Conservation (phyloP, 2,113 vertebrate species). For the Crocuta crocuta region DNA sequence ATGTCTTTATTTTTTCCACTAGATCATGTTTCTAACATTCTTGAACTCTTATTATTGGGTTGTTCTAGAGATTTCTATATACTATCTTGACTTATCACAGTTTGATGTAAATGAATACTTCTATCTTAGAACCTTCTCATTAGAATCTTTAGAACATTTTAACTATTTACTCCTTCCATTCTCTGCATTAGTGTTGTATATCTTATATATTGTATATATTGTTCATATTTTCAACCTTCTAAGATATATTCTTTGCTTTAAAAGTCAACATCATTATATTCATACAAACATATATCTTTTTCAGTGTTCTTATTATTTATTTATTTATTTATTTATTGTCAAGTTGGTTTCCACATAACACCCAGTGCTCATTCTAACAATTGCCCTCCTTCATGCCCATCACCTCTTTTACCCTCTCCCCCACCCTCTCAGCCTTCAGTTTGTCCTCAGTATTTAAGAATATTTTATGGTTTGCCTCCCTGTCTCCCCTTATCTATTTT, state of each 20-base stretch:
- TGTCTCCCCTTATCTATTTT: no score
- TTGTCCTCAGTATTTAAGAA: no score
- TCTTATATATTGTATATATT: not conserved
- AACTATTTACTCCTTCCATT: not conserved
- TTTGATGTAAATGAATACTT: not conserved
- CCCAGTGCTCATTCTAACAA: no score
- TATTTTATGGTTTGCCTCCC: no score
- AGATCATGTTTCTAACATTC: not conserved
- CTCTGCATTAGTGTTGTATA: not conserved
- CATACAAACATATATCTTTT: not conserved
- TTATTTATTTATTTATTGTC: no score
- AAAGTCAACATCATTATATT: not conserved
- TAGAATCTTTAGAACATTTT: not conserved
- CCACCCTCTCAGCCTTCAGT: no score
- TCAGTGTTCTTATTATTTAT: not conserved
- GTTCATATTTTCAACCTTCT: not conserved
- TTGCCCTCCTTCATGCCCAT: no score
- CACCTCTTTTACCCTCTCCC: no score
- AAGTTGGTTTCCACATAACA: no score
- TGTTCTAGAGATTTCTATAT: not conserved
- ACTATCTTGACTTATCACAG: not conserved
- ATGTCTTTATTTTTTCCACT: no score
- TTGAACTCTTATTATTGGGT: not conserved
- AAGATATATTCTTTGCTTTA: not conserved
- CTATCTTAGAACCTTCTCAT: not conserved